Percentiles rank a stretch among this genome's conserved stretches.
Conservation (phyloP, 53 echinoderm and acorn worm genomes). For the Echinometra lucunter region DNA sequence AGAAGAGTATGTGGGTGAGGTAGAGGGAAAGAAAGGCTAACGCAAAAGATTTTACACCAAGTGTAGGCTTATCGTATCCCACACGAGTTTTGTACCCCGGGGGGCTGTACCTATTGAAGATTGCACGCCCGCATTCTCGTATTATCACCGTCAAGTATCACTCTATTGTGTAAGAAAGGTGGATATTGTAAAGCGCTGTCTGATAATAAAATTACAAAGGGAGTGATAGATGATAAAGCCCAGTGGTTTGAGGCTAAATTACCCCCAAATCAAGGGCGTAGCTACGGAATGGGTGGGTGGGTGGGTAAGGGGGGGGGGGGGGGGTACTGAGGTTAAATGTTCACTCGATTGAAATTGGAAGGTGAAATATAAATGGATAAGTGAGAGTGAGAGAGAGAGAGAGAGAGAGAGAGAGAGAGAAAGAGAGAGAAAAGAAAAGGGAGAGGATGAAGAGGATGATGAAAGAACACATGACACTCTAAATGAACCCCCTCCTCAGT, state of each 20-base stretch:
- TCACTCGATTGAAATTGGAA: too few relatives aligned
- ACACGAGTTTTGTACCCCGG: constrained; percentile 39
- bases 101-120: constrained; percentile 57
- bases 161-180: not conserved
- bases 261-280: too few relatives aligned
- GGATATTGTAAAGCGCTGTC: constrained; percentile 13
- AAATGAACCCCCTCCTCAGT: too few relatives aligned
- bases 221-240: not conserved
- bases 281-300: too few relatives aligned
- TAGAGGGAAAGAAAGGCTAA: not conserved
- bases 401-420: constrained; percentile 9
- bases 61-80: not conserved
- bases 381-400: not conserved
- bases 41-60: not conserved
- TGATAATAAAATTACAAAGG: not conserved
- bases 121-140: not conserved
- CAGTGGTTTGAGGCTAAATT: not conserved
- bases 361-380: too few relatives aligned
- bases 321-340: too few relatives aligned
- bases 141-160: constrained; percentile 10
- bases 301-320: too few relatives aligned
- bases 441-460: too few relatives aligned
- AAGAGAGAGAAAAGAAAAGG: not conserved
- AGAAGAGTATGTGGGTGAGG: not conserved
- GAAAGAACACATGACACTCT: not conserved